phyloP scores from a whole-genome alignment of 2,113 vertebrate species.

The Alaudala cheleensis region DNA sequence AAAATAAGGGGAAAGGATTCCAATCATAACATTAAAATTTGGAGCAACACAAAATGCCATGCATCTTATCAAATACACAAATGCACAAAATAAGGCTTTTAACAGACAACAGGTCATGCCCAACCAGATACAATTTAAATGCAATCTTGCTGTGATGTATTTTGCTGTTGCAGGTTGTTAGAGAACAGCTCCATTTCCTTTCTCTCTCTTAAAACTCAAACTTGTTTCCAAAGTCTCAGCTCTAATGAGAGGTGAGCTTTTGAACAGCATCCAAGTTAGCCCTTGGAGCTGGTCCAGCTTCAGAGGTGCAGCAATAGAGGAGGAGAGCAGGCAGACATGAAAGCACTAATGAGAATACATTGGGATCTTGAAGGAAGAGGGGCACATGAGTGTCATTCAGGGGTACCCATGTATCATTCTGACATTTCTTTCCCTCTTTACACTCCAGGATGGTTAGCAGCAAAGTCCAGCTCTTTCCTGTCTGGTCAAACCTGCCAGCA shows the following conservation, averaged over 20 bases:
- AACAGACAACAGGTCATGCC: background rate
- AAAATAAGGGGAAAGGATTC: background rate
- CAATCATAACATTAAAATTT: background rate
- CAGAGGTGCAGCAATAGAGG: background rate
- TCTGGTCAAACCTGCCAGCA: background rate
- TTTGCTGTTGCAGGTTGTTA: background rate
- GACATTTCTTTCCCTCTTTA: background rate
- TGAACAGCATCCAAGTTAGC: background rate
- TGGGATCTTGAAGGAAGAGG: background rate
- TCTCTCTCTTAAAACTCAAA: background rate
- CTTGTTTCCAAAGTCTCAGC: background rate
- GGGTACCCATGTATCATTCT: background rate
- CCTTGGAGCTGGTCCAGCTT: background rate
- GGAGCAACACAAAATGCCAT: background rate
- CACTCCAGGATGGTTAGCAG: background rate
- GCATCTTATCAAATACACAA: background rate
- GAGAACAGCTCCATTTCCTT: background rate
- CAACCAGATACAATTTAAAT: background rate
- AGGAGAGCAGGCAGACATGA: background rate
- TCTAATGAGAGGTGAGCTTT: background rate
- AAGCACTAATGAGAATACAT: background rate
- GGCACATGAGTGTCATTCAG: background rate
- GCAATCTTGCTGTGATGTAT: background rate
- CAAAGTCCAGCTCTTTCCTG: background rate
- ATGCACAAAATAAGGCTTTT: background rate